Conservation (phyloP, 2,797 vertebrate genomes). For the Siniperca obscura region DNA sequence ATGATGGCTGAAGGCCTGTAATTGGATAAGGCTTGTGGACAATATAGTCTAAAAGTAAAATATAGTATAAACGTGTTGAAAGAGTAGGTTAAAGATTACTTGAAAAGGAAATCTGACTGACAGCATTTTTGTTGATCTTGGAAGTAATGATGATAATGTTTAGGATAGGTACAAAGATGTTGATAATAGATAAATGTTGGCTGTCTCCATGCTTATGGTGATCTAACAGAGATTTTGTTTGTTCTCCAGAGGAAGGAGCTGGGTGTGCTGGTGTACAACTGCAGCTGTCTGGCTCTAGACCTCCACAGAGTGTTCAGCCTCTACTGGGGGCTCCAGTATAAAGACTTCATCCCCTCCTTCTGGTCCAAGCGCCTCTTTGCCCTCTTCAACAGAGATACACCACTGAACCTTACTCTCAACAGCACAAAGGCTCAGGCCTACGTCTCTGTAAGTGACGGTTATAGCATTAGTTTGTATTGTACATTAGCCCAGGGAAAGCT, state of each 20-base stretch:
- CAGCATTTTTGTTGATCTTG: background rate
- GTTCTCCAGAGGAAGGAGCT: slow-evolving; percentile 94
- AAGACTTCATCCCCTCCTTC: slow-evolving; percentile 84
- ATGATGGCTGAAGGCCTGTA: slow-evolving; percentile 10
- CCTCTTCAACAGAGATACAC: slow-evolving; percentile 88
- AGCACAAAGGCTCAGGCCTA: slow-evolving; percentile 90
- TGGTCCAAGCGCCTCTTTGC: slow-evolving; percentile 96
- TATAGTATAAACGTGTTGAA: slow-evolving; percentile 1
- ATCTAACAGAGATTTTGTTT: slow-evolving; percentile 28
- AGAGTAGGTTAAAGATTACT: background rate
- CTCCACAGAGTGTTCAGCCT: slow-evolving; percentile 89
- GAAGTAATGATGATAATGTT: background rate
- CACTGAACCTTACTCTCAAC: slow-evolving; percentile 87
- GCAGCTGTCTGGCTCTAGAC: slow-evolving; percentile 95
- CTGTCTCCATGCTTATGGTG: background rate
- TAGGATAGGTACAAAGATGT: background rate
- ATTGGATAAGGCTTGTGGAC: slow-evolving; percentile 29
- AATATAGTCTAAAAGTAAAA: background rate
- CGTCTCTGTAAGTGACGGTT: slow-evolving; percentile 89
- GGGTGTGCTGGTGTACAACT: slow-evolving; percentile 93
- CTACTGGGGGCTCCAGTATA: slow-evolving; percentile 87
- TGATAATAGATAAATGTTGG: background rate
- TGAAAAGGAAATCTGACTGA: background rate
- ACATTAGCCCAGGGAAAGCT: background rate
- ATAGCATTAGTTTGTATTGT: background rate